These are phyloP conservation scores for Brenthis hecate DNA, from an alignment of 2,888 invertebrate species.

Conservation along the genomic window DNA sequence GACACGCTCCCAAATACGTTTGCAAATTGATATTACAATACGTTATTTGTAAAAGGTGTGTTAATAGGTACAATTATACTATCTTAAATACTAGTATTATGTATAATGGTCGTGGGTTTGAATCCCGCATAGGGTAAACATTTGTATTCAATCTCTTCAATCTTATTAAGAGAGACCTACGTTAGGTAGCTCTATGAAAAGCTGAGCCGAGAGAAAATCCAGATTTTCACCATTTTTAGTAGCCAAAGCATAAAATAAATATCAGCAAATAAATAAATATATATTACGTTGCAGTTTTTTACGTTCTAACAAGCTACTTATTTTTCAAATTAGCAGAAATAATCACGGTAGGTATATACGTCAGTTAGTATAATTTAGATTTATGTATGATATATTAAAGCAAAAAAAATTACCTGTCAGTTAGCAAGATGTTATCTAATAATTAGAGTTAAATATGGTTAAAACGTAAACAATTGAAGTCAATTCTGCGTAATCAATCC, in stretches of 20 bases:
- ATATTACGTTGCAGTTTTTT: not conserved
- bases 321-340: not conserved
- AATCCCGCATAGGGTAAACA: too few relatives aligned
- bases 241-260: too few relatives aligned
- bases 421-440: not conserved
- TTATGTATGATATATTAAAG: not conserved
- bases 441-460: not conserved
- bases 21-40: conserved; percentile 32
- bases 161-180: too few relatives aligned
- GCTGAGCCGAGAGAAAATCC: too few relatives aligned
- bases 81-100: not conserved
- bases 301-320: not conserved
- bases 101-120: not conserved
- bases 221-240: too few relatives aligned
- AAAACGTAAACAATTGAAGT: conserved; percentile 9
- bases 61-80: not conserved
- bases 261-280: not conserved
- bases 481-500: conserved; percentile 16
- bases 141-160: too few relatives aligned
- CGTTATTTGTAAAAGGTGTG: not conserved
- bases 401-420: too few relatives aligned
- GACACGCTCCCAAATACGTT: conserved; percentile 56
- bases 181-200: too few relatives aligned
- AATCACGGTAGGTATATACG: conserved; percentile 4
- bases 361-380: conserved; percentile 1